A percentile compares a stretch with the other conserved stretches of the same genome.
Evolutionary conservation across 1,140 invertebrate genomes (phyloP).

Genomic region (Pomacea maculata): DNA sequence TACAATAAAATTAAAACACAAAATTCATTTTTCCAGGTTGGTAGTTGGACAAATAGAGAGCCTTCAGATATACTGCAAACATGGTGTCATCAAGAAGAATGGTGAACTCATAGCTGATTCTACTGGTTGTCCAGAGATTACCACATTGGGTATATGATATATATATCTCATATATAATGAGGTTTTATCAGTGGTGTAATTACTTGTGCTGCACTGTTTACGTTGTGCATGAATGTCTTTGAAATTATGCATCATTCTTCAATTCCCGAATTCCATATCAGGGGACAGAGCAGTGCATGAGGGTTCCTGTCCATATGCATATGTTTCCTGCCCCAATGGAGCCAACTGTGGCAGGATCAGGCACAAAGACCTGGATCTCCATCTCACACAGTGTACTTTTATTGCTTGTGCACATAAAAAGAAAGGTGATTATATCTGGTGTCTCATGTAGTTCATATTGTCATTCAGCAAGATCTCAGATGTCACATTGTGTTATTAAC

Average conservation of each 20-base stretch:
- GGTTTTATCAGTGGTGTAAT: background rate
- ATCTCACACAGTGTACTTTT: slow-evolving; percentile 39
- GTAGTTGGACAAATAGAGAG: slow-evolving; percentile 55
- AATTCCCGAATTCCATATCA: slow-evolving; percentile 23
- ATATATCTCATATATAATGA: background rate
- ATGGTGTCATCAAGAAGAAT: slow-evolving; percentile 36
- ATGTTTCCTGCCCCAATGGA: slow-evolving; percentile 45
- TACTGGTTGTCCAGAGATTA: slow-evolving; percentile 47
- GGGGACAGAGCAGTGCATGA: slow-evolving; percentile 51
- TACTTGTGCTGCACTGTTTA: background rate
- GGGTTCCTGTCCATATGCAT: slow-evolving; percentile 36
- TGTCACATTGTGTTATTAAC: background rate
- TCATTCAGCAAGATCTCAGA: background rate
- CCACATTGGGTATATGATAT: slow-evolving; percentile 39
- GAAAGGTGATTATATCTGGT: slow-evolving; percentile 4
- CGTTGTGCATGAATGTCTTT: background rate
- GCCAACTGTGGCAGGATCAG: slow-evolving; percentile 37
- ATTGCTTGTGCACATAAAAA: slow-evolving; percentile 13
- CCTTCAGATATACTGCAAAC: slow-evolving; percentile 45
- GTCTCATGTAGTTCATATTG: background rate
- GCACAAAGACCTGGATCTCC: slow-evolving; percentile 40
- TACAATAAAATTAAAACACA: background rate
- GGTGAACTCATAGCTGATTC: slow-evolving; percentile 33
- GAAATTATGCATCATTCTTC: background rate
- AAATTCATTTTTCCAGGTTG: slow-evolving; percentile 34